Conservation (phyloP, 2,113 vertebrate species). For the Ammodramus savannarum region DNA sequence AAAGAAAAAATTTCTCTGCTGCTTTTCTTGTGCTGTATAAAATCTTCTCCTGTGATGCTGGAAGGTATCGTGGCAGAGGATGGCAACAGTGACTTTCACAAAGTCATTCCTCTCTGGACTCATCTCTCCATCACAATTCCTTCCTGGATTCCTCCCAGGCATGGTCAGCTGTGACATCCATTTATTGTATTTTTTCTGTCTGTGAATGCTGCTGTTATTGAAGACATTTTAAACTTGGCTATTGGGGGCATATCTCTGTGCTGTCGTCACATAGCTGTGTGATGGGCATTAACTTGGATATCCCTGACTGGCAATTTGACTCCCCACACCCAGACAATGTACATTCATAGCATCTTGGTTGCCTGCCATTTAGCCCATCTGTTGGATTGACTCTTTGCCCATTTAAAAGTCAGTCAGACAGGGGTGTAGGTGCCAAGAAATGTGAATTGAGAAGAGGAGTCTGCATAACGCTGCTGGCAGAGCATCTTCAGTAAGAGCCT, state of each 20-base stretch:
- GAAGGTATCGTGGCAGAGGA: background rate
- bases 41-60: background rate
- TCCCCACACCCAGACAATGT: constrained; percentile 48
- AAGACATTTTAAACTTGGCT: background rate
- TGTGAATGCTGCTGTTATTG: background rate
- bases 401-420: constrained; percentile 58
- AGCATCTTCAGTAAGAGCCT: constrained; percentile 2
- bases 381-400: constrained; percentile 54
- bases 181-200: background rate
- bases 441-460: constrained; percentile 44
- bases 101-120: rapidly evolving
- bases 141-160: background rate
- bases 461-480: constrained; percentile 33
- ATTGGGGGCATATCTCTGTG: background rate
- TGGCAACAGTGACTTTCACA: background rate
- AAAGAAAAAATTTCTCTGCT: background rate
- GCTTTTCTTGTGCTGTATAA: background rate
- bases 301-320: constrained; percentile 36
- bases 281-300: constrained; percentile 46
- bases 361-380: constrained; percentile 52
- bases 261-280: constrained; percentile 9
- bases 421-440: constrained; percentile 44
- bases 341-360: constrained; percentile 52
- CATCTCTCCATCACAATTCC: background rate
- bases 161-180: background rate